Percentiles rank a stretch among this genome's conserved stretches.
phyloP scores from a whole-genome alignment of 2,113 vertebrate genomes.

The Monarcha castaneiventris region DNA sequence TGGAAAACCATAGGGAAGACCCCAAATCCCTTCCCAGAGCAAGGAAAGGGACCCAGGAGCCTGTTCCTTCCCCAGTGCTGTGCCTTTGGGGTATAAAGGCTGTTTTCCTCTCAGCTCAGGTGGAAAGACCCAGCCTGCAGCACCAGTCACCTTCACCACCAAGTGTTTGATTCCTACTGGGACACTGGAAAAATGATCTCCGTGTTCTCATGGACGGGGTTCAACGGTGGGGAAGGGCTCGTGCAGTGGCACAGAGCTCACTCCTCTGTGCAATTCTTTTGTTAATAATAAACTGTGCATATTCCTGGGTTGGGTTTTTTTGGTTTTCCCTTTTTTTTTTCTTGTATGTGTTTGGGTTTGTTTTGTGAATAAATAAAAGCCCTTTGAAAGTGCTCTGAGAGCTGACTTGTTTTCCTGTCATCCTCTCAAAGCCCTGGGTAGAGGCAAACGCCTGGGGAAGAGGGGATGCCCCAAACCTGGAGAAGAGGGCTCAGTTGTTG shows the following conservation, averaged over 20 bases:
- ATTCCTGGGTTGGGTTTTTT: neutral
- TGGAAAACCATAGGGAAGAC: neutral
- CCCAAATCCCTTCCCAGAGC: neutral
- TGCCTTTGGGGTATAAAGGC: neutral
- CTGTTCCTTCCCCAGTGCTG: fast-evolving
- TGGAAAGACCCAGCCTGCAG: neutral
- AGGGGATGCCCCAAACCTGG: neutral
- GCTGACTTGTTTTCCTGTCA: neutral
- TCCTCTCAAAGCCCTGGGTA: neutral
- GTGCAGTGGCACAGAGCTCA: fast-evolving
- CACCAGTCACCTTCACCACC: neutral
- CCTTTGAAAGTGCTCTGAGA: neutral
- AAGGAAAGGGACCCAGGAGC: neutral
- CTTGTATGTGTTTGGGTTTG: neutral
- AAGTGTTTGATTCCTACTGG: neutral
- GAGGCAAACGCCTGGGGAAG: fast-evolving
- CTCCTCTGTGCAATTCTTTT: neutral
- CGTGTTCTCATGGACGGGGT: neutral
- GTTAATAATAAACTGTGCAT: neutral
- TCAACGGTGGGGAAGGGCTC: neutral
- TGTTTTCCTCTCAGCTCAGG: neutral
- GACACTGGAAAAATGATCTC: neutral
- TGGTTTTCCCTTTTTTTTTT: neutral
- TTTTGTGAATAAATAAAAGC: slow-evolving; percentile 59
- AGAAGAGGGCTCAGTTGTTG: neutral